Evolutionary conservation across 1,140 invertebrate genomes (phyloP).

Genomic region (Zaprionus africanus): DNA sequence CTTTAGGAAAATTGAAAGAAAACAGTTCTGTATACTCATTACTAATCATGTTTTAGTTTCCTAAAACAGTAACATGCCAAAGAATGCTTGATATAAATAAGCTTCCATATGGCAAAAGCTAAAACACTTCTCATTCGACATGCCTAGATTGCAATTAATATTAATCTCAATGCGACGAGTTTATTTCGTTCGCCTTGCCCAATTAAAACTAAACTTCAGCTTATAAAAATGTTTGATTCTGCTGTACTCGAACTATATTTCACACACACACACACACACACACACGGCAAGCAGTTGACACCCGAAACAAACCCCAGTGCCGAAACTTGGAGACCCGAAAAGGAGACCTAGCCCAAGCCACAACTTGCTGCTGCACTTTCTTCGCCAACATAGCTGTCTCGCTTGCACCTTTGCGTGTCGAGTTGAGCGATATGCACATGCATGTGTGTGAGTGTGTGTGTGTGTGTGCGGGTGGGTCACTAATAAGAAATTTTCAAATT

Average conservation of each 20-base stretch:
- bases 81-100: no score
- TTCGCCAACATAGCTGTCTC: conserved; percentile 66
- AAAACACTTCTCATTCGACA: not conserved
- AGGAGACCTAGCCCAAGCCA: conserved; percentile 41
- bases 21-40: no score
- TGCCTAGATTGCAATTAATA: conserved; percentile 3
- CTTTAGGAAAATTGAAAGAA: no score
- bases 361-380: conserved; percentile 72
- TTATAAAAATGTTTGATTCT: conserved; percentile 25
- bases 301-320: conserved; percentile 31
- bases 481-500: conserved; percentile 77
- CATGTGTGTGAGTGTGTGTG: conserved; percentile 3
- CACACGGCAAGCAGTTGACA: conserved; percentile 28
- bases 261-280: conserved; percentile 19
- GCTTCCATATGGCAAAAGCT: not conserved
- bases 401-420: conserved; percentile 29
- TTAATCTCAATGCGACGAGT: not conserved
- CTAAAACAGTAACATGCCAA: no score
- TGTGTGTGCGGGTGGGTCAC: conserved; percentile 47
- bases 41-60: no score
- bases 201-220: conserved; percentile 49
- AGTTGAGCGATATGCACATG: not conserved
- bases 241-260: conserved; percentile 24
- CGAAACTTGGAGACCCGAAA: conserved; percentile 40
- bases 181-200: not conserved